Evolutionary conservation across 2,888 invertebrate species (phyloP).

Genomic region (Entomobrya multifasciata): DNA sequence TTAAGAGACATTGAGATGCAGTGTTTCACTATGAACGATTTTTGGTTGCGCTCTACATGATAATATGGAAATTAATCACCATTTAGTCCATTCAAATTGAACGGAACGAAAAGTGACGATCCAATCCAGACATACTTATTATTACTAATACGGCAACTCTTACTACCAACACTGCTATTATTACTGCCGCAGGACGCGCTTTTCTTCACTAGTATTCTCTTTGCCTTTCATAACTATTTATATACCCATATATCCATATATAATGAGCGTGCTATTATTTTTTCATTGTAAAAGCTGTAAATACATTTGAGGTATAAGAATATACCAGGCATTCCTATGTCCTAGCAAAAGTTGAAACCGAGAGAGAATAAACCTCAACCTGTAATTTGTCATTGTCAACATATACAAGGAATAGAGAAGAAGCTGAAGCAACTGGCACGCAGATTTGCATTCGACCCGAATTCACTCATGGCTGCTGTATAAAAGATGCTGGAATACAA

Average conservation of each 20-base stretch:
- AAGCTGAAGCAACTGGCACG: too few species aligned
- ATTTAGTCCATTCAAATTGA: constrained; percentile 25
- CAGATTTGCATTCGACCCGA: too few species aligned
- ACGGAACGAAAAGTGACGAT: background rate
- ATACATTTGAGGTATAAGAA: constrained; percentile 58
- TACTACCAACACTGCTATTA: constrained; percentile 72
- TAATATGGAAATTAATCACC: background rate
- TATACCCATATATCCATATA: constrained; percentile 12
- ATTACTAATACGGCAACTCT: constrained; percentile 33
- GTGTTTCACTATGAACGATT: background rate
- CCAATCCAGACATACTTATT: constrained; percentile 33
- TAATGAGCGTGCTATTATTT: background rate
- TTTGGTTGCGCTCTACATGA: background rate
- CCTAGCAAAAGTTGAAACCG: constrained; percentile 39
- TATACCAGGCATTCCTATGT: constrained; percentile 35
- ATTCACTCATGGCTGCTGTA: too few species aligned
- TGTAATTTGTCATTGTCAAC: constrained; percentile 70
- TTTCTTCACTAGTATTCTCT: background rate
- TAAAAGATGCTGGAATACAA: too few species aligned
- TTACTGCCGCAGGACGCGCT: constrained; percentile 46
- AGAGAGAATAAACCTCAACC: constrained; percentile 72
- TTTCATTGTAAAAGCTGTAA: constrained; percentile 37
- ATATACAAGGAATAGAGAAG: constrained; percentile 4
- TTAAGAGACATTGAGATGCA: background rate
- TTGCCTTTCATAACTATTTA: background rate